These are phyloP conservation scores for Sander lucioperca DNA, from an alignment of 2,113 vertebrate species.

Conservation along the genomic window DNA sequence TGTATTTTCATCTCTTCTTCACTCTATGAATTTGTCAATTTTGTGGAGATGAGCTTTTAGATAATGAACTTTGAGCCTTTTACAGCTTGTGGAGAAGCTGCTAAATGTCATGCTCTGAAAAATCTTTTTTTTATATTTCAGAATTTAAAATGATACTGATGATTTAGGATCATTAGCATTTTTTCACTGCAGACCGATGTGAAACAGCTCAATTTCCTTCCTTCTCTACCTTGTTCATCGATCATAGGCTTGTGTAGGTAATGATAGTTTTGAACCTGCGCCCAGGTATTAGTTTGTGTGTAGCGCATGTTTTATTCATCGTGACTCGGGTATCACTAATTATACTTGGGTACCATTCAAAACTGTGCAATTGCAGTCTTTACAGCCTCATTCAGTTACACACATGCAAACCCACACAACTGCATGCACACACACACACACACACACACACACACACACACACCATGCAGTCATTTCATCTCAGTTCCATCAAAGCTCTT, in stretches of 20 bases:
- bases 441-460: constrained; percentile 28
- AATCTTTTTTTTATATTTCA: constrained; percentile 19
- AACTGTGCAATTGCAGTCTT: not conserved
- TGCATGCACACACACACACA: constrained; percentile 31
- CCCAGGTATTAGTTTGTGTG: constrained; percentile 56
- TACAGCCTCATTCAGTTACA: not conserved
- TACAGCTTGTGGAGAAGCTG: not conserved
- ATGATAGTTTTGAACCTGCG: constrained; percentile 22
- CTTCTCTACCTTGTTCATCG: not conserved
- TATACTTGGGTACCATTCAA: constrained; percentile 46
- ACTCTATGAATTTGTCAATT: not conserved
- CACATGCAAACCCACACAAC: constrained; percentile 23
- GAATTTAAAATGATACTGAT: constrained; percentile 13
- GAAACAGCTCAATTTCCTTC: not conserved
- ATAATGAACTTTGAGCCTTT: not conserved
- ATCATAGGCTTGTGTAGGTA: not conserved
- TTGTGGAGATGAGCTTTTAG: not conserved
- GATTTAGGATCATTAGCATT: constrained; percentile 32
- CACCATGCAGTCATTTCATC: constrained; percentile 41
- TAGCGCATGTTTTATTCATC: constrained; percentile 81
- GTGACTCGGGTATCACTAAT: constrained; percentile 69
- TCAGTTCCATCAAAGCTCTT: constrained; percentile 57
- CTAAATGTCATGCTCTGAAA: not conserved
- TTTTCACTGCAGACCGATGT: not conserved
- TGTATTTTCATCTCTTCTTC: not conserved